A percentile compares a stretch with the other conserved stretches of the same genome.
phyloP scores from a whole-genome alignment of 2,113 vertebrate species.

The Acanthochromis polyacanthus region DNA sequence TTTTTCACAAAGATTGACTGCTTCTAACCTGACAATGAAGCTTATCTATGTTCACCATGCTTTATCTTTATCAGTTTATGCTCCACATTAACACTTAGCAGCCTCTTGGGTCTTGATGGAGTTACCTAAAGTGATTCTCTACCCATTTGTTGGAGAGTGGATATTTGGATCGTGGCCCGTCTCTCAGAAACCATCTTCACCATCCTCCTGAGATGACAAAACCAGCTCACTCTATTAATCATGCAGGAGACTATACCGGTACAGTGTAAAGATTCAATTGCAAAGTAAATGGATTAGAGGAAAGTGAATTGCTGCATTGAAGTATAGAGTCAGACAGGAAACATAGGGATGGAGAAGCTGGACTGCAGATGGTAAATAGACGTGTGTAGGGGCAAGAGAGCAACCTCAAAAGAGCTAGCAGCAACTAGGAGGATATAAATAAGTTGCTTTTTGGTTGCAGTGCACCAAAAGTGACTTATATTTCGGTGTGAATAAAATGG shows the following conservation, averaged over 20 bases:
- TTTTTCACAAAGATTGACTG: slow-evolving; percentile 1
- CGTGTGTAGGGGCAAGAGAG: not conserved
- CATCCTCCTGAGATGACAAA: slow-evolving; percentile 74
- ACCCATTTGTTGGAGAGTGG: slow-evolving; percentile 68
- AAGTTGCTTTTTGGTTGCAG: not conserved
- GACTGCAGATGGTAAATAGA: slow-evolving; percentile 39
- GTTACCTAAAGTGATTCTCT: slow-evolving; percentile 70
- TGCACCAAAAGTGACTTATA: not conserved
- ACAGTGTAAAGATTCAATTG: slow-evolving; percentile 77
- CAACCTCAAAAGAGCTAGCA: not conserved
- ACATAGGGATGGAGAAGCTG: slow-evolving; percentile 21
- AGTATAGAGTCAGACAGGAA: slow-evolving; percentile 60
- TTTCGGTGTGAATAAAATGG: not conserved
- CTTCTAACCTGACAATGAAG: slow-evolving; percentile 15
- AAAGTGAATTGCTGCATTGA: slow-evolving; percentile 72
- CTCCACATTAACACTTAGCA: slow-evolving; percentile 48
- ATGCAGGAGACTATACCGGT: slow-evolving; percentile 71
- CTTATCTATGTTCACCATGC: slow-evolving; percentile 15
- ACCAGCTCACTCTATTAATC: slow-evolving; percentile 81
- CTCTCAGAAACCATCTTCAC: slow-evolving; percentile 65
- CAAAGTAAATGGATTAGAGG: slow-evolving; percentile 81
- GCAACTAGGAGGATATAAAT: not conserved
- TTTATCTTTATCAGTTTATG: slow-evolving; percentile 64
- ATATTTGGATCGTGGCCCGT: slow-evolving; percentile 63
- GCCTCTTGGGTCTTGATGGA: slow-evolving; percentile 58